Evolutionary conservation across 2,113 vertebrate species (phyloP), one percentile per base, ranked within the genome.

Genomic region (Vidua chalybeata): DNA sequence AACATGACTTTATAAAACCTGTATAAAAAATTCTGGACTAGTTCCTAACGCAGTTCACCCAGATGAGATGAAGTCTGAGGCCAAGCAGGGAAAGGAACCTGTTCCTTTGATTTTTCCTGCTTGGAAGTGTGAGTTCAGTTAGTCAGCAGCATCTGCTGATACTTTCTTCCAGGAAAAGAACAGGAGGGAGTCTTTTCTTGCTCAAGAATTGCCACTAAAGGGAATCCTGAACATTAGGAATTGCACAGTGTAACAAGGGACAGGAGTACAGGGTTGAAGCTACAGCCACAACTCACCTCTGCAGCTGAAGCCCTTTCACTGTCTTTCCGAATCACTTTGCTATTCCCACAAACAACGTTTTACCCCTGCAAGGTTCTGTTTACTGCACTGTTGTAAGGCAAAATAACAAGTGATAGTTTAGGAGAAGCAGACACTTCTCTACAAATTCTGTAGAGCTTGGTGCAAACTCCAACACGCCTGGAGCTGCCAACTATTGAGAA

Each of bases 401-500:
- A 84, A 78, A 71, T 15, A 71, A 17, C 6, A 52, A 77, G 45
- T 6, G 39, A 63, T 69, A 64, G 68, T 82, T 90, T 46, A 69
- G 45, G 69, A 93, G 58, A 64, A 94, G 72, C 41, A 95, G 61
- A 22, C 84, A 48, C 30, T 89, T 90, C 11, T 7, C 35, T 81
- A 62, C 76, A 78, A 81, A 92, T 88, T 89, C 80, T 24, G 0
- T 13, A 33, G 72, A 6, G 39, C 59, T 15, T 26, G 80, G 59
- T 94, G 84, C 95, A 84, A 86, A 94, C 39, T 59, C 83, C 89
- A 87, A 73, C 85, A 80, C 0, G 22, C 55, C 82, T 1, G 2
- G 91, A 94, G 61, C 86, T 89, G 94, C 83, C 95, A 96, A 7
- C 22, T 77, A 80, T 30, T 1, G 22, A 72, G 88, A 93, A 43